Evolutionary conservation across 2,797 vertebrate genomes (phyloP), one percentile per base, ranked within the genome.

Genomic region (Oreortyx pictus): DNA sequence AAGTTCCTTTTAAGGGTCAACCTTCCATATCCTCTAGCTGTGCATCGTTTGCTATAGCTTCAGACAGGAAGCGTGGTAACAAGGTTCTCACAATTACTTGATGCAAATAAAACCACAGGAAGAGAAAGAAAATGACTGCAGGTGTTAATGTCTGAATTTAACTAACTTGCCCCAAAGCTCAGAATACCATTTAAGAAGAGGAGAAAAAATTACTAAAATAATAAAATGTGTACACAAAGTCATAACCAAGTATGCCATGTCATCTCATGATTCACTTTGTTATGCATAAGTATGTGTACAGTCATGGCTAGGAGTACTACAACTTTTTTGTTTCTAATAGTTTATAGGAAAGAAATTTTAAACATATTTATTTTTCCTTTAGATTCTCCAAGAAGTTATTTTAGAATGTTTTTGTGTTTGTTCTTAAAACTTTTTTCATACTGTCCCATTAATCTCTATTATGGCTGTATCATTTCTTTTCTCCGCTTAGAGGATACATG

Each of bases 51-150:
- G 31, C 35, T 68, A 39, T 7, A 60, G 78, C 43, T 91, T 68
- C 72, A 72, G 86, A 91, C 89, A 94, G 92, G 86, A 96, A 92
- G 41, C 39, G 47, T 0, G 12, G 49, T 68, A 92, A 93, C n/a
- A 41, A 41, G 0, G 1, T 46, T 85, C 57, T 81, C 43, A 90
- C 72, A 85, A 83, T 61, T 76, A 79, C 54, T 70, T 85, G 43
- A 82, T 62, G 66, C 44, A 90, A 89, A 83, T 43, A 87, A 95
- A 86, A 82, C 80, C 82, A 94, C 73, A 94, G 83, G 85, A 95
- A 94, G 72, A 85, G 44, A 56, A 82, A 82, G 73, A 95, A 85
- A 81, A 88, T 10, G 27, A 77, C 54, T 67, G 56, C 75, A 91
- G 66, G 35, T 94, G 89, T 56, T 65, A 78, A 61, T 7, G 52